Conservation (phyloP, 2,888 invertebrate species). For the Drosophila nr. medialis region DNA sequence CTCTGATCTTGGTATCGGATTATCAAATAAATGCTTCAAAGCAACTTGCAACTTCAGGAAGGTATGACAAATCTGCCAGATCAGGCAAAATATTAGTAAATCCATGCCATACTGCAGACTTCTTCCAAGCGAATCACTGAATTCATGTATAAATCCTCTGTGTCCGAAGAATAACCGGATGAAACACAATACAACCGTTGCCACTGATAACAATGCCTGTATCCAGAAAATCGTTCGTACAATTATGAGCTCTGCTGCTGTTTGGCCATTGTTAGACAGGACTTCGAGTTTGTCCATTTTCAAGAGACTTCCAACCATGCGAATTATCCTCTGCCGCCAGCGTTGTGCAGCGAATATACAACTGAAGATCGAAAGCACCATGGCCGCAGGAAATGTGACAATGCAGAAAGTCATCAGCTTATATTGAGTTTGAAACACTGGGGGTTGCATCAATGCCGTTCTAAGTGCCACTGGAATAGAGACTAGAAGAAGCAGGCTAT, state of each 20-base stretch:
- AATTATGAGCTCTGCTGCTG: neutral
- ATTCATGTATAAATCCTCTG: neutral
- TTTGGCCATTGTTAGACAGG: neutral
- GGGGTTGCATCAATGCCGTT: neutral
- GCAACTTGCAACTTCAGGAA: neutral
- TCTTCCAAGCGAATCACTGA: neutral
- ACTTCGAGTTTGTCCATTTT: neutral
- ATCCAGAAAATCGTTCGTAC: neutral
- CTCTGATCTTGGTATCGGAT: conserved; percentile 5
- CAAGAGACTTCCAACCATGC: conserved; percentile 8
- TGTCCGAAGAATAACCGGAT: accelerated
- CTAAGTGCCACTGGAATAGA: neutral
- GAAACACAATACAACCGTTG: neutral
- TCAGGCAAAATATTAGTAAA: conserved; percentile 11
- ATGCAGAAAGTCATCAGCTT: neutral
- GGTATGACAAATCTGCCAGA: conserved; percentile 5
- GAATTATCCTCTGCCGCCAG: conserved; percentile 15
- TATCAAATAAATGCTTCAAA: conserved; percentile 3
- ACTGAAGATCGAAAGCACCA: neutral
- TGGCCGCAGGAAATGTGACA: neutral
- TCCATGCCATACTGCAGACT: neutral
- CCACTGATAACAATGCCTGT: neutral
- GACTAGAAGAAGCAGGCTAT: neutral
- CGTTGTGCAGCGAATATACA: conserved; percentile 3
- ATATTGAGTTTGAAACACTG: conserved; percentile 1